Evolutionary conservation across 2,797 vertebrate genomes (phyloP), one percentile per base, ranked within the genome.

Genomic region (Novumbra hubbsi): DNA sequence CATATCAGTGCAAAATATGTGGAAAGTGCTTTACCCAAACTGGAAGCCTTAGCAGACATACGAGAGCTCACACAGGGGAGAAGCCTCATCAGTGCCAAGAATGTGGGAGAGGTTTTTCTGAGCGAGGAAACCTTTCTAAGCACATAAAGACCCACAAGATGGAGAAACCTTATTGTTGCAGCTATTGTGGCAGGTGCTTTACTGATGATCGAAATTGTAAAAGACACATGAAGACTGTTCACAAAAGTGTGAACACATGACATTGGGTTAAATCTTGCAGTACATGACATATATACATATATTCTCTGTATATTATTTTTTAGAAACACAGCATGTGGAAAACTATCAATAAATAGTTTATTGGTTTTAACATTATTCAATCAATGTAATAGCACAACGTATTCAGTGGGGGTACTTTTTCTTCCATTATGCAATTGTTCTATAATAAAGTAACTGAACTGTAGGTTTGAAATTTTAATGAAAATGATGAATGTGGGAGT

Each of bases 61-160:
- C 60, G 52, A 15, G 69, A 28, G 55, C 38, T 34, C 69, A 71
- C 69, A 71, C 69, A 48, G 68, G 68, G 45, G 45, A 49, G 68
- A 69, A 69, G 27, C 68, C 68, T 1, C 27, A 69, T 50, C 68
- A 50, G 45, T 69, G 68, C 48, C 41, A 69, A 49, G 21, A 69
- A 50, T 69, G 68, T 69, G 68, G 45, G 15, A 69, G 50, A 28
- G 8, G 24, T 24, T 69, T 69, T 16, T 21, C 55, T 57, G 55
- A 57, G 9, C 55, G 55, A 21, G 55, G 55, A 57, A 57, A 57
- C 55, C 21, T 57, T n/a, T 21, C 55, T 57, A 57, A 57, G 21
- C 55, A 57, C 24, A 57, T 57, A 21, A 57, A 57, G n/a, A 57
- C 21, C n/a, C 55, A 57, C 55, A 57, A 5, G 21, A 9, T 7